Base-by-base conservation (phyloP, 2,888 invertebrate species). In the Drosophila mayaguana region DNA sequence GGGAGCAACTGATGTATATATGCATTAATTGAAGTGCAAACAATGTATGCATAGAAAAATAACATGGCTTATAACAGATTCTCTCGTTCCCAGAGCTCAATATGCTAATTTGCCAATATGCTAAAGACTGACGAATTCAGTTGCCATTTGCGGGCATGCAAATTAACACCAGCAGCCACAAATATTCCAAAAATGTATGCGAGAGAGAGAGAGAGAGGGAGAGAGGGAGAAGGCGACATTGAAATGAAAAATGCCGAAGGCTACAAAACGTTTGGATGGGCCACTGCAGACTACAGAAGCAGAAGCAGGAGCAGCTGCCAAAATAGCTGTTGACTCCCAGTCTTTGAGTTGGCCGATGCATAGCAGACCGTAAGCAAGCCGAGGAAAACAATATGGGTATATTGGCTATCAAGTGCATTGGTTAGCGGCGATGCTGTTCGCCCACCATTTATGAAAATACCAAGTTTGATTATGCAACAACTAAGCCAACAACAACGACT, bases 401-500 rank as follows among this genome's bases (percentile, higher is more conserved):
- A 65, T 75, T 32, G 57, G 45, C 45, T 54, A 53, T 72, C 32
- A 60, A 34, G 51, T 53, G 77, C 6, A 50, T 43, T 51, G 28
- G 51, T 20, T 56, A 46, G 50, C 56, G 50, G 43, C 45, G 45
- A n/a, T 50, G 63, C 42, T 63, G 45, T 46, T 63, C 60, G 57
- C 54, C 66, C 63, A 78, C 65, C 81, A 79, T 88, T 84, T 84
- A 86, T 88, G 87, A 80, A 77, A 85, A 80, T 64, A 46, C 63
- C 86, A 70, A 83, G 77, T 75, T 76, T 84, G 79, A 84, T 87
- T 84, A 84, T 84, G 88, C 82, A 83, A 73, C 72, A 62, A 63
- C 25, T 34, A 20, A 43, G n/a, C 42, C 38, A 59, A 14, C 36
- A 40, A 55, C 74, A 60, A 45, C 51, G 8, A 48, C 32, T 18